phyloP scores from a whole-genome alignment of 2,113 vertebrate genomes.

The Brachirus orientalis region DNA sequence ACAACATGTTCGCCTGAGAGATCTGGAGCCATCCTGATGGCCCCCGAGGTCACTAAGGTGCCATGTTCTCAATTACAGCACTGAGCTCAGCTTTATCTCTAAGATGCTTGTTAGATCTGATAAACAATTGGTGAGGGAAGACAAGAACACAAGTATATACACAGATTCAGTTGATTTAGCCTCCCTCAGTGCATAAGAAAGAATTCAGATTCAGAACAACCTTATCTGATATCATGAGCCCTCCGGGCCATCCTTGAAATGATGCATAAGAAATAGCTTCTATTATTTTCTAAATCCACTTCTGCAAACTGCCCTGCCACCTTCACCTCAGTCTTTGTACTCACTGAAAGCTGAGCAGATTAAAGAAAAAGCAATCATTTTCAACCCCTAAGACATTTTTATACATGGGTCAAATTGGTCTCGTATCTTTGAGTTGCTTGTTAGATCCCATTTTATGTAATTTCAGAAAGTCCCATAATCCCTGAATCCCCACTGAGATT shows the following conservation, averaged over 20 bases:
- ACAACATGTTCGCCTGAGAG: background rate
- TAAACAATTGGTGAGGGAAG: too few relatives aligned
- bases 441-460: constrained; percentile 13
- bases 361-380: background rate
- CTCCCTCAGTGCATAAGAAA: background rate
- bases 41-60: too few relatives aligned
- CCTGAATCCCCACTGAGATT: background rate
- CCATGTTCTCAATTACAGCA: background rate
- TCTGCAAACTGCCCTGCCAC: constrained; percentile 1
- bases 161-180: too few relatives aligned
- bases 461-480: background rate
- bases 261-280: background rate
- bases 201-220: background rate
- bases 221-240: background rate
- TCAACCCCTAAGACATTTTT: background rate
- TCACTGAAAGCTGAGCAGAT: constrained; percentile 1
- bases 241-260: background rate
- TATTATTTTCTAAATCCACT: background rate
- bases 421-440: constrained; percentile 4
- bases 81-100: background rate
- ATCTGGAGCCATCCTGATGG: background rate
- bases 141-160: too few relatives aligned
- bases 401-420: constrained; percentile 23
- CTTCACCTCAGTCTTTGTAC: background rate
- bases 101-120: background rate